Conservation (phyloP, 2,113 vertebrate genomes). For the Psettodes erumei region DNA sequence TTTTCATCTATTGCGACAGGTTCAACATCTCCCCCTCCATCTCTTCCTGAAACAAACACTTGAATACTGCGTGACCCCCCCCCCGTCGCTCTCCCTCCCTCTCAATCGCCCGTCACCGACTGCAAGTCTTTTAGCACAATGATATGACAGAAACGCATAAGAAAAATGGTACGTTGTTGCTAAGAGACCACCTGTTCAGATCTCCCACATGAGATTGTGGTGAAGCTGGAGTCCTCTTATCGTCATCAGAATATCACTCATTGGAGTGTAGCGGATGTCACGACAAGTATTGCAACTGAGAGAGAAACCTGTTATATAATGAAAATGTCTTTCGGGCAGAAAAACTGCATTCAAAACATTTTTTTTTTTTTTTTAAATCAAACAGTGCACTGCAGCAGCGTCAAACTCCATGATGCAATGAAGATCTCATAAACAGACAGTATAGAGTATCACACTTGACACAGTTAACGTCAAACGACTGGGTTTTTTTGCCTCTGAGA, state of each 20-base stretch:
- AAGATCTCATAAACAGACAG: constrained; percentile 6
- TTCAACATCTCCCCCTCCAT: background rate
- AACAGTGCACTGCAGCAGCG: background rate
- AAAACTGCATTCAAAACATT: constrained; percentile 12
- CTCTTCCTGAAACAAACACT: constrained; percentile 26
- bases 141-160: constrained; percentile 80
- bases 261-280: constrained; percentile 53
- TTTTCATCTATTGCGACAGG: constrained; percentile 20
- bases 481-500: constrained; percentile 52
- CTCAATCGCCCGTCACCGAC: constrained; percentile 44
- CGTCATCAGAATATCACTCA: constrained; percentile 60
- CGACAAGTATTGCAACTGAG: constrained; percentile 39
- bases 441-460: constrained; percentile 14
- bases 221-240: constrained; percentile 63
- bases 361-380: constrained; percentile 18
- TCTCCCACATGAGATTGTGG: constrained; percentile 72
- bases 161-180: constrained; percentile 83
- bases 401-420: background rate
- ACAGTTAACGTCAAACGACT: constrained; percentile 32
- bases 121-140: constrained; percentile 63
- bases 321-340: constrained; percentile 23
- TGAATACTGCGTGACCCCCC: constrained; percentile 19
- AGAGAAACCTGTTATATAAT: constrained; percentile 48
- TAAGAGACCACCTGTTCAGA: constrained; percentile 85
- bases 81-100: constrained; percentile 19